Conservation (phyloP, 2,888 invertebrate genomes). For the Theretra japonica region DNA sequence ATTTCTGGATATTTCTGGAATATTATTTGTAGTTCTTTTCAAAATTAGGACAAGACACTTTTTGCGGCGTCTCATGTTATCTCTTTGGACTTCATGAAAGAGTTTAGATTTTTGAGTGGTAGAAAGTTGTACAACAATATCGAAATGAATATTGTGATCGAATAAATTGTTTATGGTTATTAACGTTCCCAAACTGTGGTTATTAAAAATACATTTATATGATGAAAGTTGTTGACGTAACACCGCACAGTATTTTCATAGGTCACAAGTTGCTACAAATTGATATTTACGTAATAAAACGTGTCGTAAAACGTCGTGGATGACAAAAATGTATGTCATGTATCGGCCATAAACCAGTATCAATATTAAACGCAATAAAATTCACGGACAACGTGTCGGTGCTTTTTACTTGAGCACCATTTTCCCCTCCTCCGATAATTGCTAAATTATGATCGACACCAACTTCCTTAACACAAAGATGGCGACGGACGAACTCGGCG, state of each 20-base stretch:
- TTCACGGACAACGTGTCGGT: not conserved
- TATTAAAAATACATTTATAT: no score
- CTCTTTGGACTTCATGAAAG: no score
- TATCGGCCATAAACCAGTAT: not conserved
- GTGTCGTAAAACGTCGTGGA: constrained; percentile 9
- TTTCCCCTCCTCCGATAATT: not conserved
- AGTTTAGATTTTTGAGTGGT: no score
- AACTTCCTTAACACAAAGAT: constrained; percentile 1
- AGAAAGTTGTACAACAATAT: no score
- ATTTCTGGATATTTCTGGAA: no score
- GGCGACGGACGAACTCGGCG: constrained; percentile 6
- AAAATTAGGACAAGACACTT: no score
- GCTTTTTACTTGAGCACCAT: not conserved
- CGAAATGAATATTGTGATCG: no score
- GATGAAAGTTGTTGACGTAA: no score
- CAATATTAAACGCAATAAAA: not conserved
- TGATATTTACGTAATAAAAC: constrained; percentile 6
- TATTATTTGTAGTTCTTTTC: no score
- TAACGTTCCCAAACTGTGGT: no score
- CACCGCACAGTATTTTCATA: constrained; percentile 3
- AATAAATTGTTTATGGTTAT: no score
- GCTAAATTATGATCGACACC: constrained; percentile 3
- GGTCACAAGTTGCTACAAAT: constrained; percentile 20
- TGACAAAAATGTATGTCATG: not conserved
- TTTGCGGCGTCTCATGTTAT: no score